phyloP scores from a whole-genome alignment of 2,797 vertebrate genomes.

The Hyperoplus immaculatus region DNA sequence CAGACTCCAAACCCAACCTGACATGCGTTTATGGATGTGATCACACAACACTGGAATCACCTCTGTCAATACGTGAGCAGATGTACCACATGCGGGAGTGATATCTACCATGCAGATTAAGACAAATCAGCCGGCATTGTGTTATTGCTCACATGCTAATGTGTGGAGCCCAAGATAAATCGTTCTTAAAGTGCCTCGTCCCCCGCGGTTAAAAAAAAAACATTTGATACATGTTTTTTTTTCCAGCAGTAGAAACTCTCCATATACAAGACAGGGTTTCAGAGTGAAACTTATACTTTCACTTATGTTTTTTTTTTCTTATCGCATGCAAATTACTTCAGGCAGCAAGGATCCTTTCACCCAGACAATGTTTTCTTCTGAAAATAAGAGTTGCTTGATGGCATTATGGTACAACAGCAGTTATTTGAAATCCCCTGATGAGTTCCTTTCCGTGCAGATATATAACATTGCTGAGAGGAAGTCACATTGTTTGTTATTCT shows the following conservation, averaged over 20 bases:
- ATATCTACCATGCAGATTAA: constrained; percentile 31
- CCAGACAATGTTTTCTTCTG: constrained; percentile 45
- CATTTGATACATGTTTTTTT: neutral
- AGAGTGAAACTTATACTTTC: constrained; percentile 21
- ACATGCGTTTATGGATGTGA: constrained; percentile 25
- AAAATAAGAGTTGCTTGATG: constrained; percentile 28
- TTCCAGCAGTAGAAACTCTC: constrained; percentile 20
- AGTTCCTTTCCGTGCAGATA: constrained; percentile 18
- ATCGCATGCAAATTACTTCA: constrained; percentile 48
- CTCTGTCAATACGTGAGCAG: constrained; percentile 16
- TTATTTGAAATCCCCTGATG: constrained; percentile 45
- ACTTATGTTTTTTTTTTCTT: constrained; percentile 17
- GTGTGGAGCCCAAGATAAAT: constrained; percentile 23
- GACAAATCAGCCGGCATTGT: constrained; percentile 33
- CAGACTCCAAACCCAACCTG: constrained; percentile 19
- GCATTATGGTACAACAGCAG: constrained; percentile 32
- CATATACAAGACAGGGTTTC: neutral
- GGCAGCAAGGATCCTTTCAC: constrained; percentile 40
- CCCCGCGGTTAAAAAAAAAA: neutral
- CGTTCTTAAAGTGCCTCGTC: neutral
- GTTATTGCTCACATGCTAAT: constrained; percentile 23
- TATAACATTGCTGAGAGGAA: constrained; percentile 30
- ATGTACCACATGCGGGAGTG: constrained; percentile 16
- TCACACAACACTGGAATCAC: constrained; percentile 20
- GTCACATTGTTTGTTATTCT: constrained; percentile 59